Evolutionary conservation across 2,113 vertebrate species (phyloP).

Genomic region (Miniopterus natalensis): DNA sequence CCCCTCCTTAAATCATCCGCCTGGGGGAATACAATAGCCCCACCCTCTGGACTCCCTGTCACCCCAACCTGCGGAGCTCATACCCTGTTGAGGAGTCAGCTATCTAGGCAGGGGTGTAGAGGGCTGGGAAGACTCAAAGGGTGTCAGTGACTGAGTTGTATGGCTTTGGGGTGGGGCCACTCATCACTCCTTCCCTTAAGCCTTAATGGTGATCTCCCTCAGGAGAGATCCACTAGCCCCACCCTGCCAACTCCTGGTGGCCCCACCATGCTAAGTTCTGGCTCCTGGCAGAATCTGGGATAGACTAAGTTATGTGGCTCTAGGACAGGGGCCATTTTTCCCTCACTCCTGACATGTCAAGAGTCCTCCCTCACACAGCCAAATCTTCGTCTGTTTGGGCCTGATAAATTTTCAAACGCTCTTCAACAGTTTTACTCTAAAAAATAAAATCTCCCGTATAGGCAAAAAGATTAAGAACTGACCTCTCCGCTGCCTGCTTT

Average conservation of each 20-base stretch:
- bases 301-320: not conserved
- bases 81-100: not conserved
- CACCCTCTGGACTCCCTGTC: not conserved
- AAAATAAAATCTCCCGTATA: slow-evolving; percentile 8
- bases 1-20: not conserved
- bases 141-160: not conserved
- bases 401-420: not conserved
- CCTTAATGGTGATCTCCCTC: not conserved
- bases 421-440: not conserved
- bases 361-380: not conserved
- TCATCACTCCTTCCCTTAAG: not conserved
- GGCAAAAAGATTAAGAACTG: not conserved
- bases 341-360: not conserved
- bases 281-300: not conserved
- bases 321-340: not conserved
- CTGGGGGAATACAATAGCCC: not conserved
- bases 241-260: not conserved
- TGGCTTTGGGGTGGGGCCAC: no score
- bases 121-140: not conserved
- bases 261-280: not conserved
- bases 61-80: not conserved
- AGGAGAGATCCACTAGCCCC: not conserved
- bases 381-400: not conserved
- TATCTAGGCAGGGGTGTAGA: not conserved
- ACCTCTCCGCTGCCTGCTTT: not conserved